Evolutionary conservation across 2,113 vertebrate genomes (phyloP), one percentile per base, ranked within the genome.

Genomic region (Oncorhynchus clarkii): DNA sequence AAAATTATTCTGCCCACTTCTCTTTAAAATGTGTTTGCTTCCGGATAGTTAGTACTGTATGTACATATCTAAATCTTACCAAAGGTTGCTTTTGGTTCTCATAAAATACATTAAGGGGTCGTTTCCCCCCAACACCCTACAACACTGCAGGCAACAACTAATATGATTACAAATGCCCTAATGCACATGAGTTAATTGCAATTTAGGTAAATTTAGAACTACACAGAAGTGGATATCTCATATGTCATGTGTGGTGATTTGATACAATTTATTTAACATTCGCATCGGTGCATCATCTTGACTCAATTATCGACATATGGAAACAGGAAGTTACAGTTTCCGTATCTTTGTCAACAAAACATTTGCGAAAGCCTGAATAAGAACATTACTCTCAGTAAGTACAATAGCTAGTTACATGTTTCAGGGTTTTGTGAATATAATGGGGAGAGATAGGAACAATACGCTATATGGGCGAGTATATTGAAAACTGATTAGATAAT

Each of bases 391-490:
- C 54, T 8, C 59, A 22, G 51, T 18, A 54, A 54, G 16, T 54
- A 4, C 51, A 54, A 54, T 0, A n/a, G n/a, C 6, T 60, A 60
- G 59, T 20, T 60, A n/a, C 57, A 60, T 11, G 57, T 22, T n/a
- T 60, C 57, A 60, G 14, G 16, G 57, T 22, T 22, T 60, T n/a
- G 59, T 20, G 59, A 60, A 2, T 60, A 60, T n/a, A 20, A 93
- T 93, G 93, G 84, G 90, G 66, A 86, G 91, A 67, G 82, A 74
- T 18, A 0, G 65, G 20, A n/a, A 89, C 82, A 8, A 34, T 89
- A 64, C 77, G 83, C 88, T 5, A 76, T 94, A 6, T 94, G 71
- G 87, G 59, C 65, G n/a, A 3, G 3, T 2, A 7, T 4, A 8
- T 27, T 34, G n/a, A 49, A 16, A 11, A 6, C 22, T 18, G 70